These are phyloP conservation scores for Oreotragus oreotragus DNA, from an alignment of 2,113 vertebrate species.

Conservation along the genomic window DNA sequence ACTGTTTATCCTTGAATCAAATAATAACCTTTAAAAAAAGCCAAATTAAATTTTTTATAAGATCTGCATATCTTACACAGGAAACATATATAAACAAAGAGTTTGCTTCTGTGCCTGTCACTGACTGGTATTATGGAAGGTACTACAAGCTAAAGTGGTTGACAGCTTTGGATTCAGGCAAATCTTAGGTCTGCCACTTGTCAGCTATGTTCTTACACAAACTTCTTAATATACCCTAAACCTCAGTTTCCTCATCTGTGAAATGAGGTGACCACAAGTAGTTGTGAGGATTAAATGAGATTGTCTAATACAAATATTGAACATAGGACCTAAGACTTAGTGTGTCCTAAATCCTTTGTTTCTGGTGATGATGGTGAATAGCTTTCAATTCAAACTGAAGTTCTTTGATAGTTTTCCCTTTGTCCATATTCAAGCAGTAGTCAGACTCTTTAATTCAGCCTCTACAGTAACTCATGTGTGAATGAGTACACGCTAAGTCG, in stretches of 20 bases:
- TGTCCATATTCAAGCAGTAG: background rate
- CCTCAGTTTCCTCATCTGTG: background rate
- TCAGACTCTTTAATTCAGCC: background rate
- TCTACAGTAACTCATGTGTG: background rate
- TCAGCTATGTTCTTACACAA: background rate
- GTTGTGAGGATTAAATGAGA: background rate
- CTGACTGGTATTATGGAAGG: background rate
- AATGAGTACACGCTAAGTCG: fast-evolving
- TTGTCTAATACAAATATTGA: background rate
- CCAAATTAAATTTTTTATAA: constrained; percentile 5
- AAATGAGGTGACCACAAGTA: too few species aligned
- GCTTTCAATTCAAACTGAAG: background rate
- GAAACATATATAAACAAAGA: background rate
- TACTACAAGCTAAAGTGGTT: background rate
- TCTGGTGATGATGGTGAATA: background rate
- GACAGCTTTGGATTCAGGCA: background rate
- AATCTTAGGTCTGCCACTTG: background rate
- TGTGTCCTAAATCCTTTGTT: background rate
- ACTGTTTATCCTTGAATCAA: background rate
- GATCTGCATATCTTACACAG: background rate
- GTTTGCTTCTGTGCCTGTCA: background rate
- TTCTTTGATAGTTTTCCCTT: background rate
- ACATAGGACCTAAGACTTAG: background rate
- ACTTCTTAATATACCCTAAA: background rate
- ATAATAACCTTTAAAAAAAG: constrained; percentile 1